Percentiles rank a stretch among this genome's conserved stretches.
Conservation (phyloP, 2,113 vertebrate genomes). For the Lethenteron reissneri region DNA sequence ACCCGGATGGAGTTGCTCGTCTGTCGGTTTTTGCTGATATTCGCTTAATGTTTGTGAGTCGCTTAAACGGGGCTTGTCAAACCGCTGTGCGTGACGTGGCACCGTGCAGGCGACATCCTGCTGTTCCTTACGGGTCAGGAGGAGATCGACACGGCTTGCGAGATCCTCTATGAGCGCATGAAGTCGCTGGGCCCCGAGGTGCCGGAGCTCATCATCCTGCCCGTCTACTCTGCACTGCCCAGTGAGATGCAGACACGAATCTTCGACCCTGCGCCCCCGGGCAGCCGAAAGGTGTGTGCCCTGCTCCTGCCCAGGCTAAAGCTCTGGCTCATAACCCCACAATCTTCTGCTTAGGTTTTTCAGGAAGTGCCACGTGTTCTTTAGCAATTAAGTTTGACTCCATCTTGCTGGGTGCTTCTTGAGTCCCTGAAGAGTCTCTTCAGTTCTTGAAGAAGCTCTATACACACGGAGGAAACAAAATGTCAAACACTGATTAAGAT, state of each 20-base stretch:
- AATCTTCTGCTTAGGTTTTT: too few relatives aligned
- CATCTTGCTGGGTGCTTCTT: too few relatives aligned
- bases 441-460: too few relatives aligned
- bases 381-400: too few relatives aligned
- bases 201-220: constrained; percentile 82
- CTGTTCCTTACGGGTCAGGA: constrained; percentile 88
- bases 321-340: too few relatives aligned
- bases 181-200: constrained; percentile 86
- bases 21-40: neutral
- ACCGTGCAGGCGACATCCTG: constrained; percentile 51
- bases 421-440: too few relatives aligned
- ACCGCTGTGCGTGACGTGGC: neutral
- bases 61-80: too few relatives aligned
- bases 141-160: constrained; percentile 88
- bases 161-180: constrained; percentile 93
- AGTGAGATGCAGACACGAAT: constrained; percentile 98
- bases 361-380: too few relatives aligned
- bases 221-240: constrained; percentile 73
- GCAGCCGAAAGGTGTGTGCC: constrained; percentile 69
- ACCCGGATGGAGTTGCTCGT: neutral
- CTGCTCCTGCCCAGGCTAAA: neutral
- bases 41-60: too few relatives aligned
- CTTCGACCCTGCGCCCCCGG: constrained; percentile 82
- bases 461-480: too few relatives aligned
- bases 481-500: too few relatives aligned